Conservation (phyloP, 2,888 invertebrate species). For the Trissoscelio sp. region DNA sequence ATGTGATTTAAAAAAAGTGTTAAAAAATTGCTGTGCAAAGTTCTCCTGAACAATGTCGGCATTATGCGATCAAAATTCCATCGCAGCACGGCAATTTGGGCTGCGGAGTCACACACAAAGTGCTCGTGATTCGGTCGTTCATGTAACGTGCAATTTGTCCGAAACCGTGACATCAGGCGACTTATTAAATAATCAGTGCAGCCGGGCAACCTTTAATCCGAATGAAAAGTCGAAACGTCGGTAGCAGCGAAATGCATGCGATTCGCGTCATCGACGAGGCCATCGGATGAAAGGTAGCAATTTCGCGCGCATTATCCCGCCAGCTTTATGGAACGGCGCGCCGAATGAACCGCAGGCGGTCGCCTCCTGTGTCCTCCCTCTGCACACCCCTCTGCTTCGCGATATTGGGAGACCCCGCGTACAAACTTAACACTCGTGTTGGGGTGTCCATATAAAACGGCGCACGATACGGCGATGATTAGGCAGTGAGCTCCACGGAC, state of each 20-base stretch:
- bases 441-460: conserved; percentile 53
- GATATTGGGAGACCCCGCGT: conserved; percentile 44
- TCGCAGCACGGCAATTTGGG: conserved; percentile 31
- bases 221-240: conserved; percentile 52
- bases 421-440: conserved; percentile 38
- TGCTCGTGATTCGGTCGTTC: conserved; percentile 55
- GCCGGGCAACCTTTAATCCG: conserved; percentile 54
- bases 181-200: conserved; percentile 66
- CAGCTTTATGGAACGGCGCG: conserved; percentile 51
- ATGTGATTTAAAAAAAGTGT: no score
- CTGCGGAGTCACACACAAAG: conserved; percentile 32
- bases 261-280: conserved; percentile 62
- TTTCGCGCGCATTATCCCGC: conserved; percentile 65
- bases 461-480: conserved; percentile 83
- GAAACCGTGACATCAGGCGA: conserved; percentile 59
- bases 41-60: not conserved
- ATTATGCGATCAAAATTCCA: conserved; percentile 50
- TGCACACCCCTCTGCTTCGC: conserved; percentile 41
- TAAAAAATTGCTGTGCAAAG: not conserved
- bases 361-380: conserved; percentile 44
- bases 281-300: conserved; percentile 64
- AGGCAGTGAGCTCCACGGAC: conserved; percentile 81
- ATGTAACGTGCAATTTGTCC: conserved; percentile 58
- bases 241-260: conserved; percentile 40
- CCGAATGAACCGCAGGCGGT: conserved; percentile 29